Evolutionary conservation across 2,113 vertebrate species (phyloP).

Genomic region (Gopherus evgoodei): DNA sequence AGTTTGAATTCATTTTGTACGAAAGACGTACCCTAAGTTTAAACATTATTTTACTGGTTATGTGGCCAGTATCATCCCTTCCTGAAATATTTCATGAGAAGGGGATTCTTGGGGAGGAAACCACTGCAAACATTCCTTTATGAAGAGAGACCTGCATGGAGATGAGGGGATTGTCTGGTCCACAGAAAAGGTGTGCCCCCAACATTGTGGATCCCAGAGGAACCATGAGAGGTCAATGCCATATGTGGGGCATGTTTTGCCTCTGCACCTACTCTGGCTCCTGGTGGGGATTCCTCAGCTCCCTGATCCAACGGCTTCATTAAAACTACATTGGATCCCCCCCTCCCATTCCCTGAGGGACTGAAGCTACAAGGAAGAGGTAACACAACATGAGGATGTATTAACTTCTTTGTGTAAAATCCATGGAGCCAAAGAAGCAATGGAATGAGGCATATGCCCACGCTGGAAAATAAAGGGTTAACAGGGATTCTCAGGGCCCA

Average conservation of each 20-base stretch:
- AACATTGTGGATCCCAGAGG: not conserved
- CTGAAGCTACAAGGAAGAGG: too few species aligned
- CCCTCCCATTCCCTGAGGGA: too few species aligned
- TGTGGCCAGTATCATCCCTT: not conserved
- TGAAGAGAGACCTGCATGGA: not conserved
- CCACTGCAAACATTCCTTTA: not conserved
- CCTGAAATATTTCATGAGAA: not conserved
- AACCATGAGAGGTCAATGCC: rapidly evolving
- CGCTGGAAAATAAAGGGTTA: too few species aligned
- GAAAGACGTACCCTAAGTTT: not conserved
- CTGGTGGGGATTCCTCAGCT: not conserved
- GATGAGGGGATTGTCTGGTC: too few species aligned
- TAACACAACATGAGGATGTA: too few species aligned
- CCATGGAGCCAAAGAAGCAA: too few species aligned
- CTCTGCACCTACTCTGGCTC: not conserved
- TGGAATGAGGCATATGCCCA: too few species aligned
- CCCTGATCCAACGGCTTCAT: too few species aligned
- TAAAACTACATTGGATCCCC: too few species aligned
- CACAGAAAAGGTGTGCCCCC: not conserved
- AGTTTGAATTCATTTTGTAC: too few species aligned
- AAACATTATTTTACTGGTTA: not conserved
- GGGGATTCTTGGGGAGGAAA: not conserved
- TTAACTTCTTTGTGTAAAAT: too few species aligned
- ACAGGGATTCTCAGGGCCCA: too few species aligned
- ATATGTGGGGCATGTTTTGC: not conserved